These are phyloP conservation scores for Sylvilagus floridanus DNA, from an alignment of 2,797 vertebrate genomes.

Conservation along the genomic window DNA sequence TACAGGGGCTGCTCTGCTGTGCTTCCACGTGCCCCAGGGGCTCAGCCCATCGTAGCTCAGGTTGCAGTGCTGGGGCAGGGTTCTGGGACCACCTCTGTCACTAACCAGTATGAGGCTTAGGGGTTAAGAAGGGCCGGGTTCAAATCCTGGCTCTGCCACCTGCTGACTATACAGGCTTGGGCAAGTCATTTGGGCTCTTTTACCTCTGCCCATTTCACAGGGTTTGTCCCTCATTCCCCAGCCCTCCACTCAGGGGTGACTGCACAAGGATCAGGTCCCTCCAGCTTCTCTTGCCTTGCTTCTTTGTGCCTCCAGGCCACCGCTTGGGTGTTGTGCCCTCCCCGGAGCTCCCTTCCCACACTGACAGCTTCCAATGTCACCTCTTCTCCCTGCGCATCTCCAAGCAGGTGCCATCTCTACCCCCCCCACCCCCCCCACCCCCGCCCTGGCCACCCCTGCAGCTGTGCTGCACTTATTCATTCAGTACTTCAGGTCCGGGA, in stretches of 20 bases:
- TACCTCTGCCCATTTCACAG: neutral
- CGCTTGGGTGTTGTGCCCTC: accelerated
- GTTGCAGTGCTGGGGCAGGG: neutral
- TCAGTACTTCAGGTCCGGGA: neutral
- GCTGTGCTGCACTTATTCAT: too few species aligned
- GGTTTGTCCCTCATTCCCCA: neutral
- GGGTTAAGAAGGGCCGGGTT: neutral
- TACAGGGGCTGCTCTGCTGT: neutral
- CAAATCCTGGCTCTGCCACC: neutral
- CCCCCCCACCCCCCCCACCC: too few species aligned
- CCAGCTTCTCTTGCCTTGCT: neutral
- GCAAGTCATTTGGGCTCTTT: neutral
- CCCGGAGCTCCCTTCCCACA: neutral
- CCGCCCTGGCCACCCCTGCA: neutral
- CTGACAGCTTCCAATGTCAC: neutral
- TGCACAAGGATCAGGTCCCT: neutral
- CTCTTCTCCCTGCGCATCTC: neutral
- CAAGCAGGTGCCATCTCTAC: neutral
- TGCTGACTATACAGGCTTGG: neutral
- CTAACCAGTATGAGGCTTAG: neutral
- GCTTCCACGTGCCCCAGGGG: neutral
- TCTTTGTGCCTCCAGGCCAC: neutral
- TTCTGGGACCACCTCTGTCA: neutral
- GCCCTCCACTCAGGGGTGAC: neutral
- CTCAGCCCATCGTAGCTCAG: neutral